Base-by-base conservation (phyloP, 2,113 vertebrate species). In the Peromyscus leucopus region DNA sequence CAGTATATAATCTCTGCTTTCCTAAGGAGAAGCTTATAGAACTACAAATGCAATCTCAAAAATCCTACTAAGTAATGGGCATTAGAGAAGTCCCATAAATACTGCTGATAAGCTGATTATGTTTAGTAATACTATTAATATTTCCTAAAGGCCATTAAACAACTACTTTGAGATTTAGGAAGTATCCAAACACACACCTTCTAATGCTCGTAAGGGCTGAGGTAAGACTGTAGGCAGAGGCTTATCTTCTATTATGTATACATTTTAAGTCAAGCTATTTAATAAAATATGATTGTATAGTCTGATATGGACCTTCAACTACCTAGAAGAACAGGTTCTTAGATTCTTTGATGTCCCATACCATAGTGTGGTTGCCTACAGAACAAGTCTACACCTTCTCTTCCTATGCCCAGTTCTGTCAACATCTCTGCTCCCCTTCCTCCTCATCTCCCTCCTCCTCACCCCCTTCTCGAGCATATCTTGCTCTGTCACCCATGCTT, bases 111-210 rank as follows among this genome's bases (percentile, higher is more conserved):
- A 33, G 39, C 28, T 78, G 59, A 76, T 51, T 88, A 69, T 36
- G 89, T 57, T 84, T 91, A 95, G 89, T 31, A 80, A 22, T 90
- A 96, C 42, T 93, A 39, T 48, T 87, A 96, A 33, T 69, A 92
- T 96, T 82, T 89, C 17, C 79, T 26, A 92, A 85, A 90, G 12
- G 57, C 48, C 33, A 75, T 36, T 63, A 46, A 72, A 84, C 33
- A 55, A 83, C 82, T 61, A 33, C 93, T 92, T 57, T 96, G 57
- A 90, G 67, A 80, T 84, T n/a, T n/a, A 90, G 16, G 71, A 97
- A 93, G 93, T 39, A 84, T 87, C 80, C 59, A 95, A 36, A 65
- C 26, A 91, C 28, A 72, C 3, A n/a, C n/a, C n/a, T 6, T 79
- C 63, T 90, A 36, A 93, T 19, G 90, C 6, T 57, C 42, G 22